Base-by-base conservation (phyloP, 2,113 vertebrate species). In the Alosa alosa region DNA sequence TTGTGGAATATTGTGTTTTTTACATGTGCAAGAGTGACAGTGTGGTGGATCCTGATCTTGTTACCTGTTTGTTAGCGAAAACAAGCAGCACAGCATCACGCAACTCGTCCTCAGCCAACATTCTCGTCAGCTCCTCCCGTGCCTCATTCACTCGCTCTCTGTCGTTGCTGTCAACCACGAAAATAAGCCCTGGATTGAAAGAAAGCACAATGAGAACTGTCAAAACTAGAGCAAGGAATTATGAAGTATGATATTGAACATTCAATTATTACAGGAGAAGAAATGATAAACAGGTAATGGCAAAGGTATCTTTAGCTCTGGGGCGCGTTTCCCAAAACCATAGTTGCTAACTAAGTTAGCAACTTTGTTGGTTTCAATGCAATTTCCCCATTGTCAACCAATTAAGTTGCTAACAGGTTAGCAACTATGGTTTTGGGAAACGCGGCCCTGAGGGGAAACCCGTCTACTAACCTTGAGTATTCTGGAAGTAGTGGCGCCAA, bases 401-500 rank as follows among this genome's bases (percentile, higher is more conserved):
- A n/a, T n/a, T n/a, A n/a, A n/a, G n/a, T n/a, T n/a, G n/a, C n/a
- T 31, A 31, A 31, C 31, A 31, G 31, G 31, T 31, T 31, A 31
- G 31, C 31, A 31, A 31, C 31, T 31, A 31, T 31, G 31, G 31
- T 31, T 31, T 31, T 31, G 31, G 31, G 31, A 31, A 31, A 31
- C 31, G 31, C 31, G 31, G 0, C 31, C 31, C 31, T 44, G 41
- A 44, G 50, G n/a, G n/a, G n/a, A n/a, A n/a, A n/a, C n/a, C n/a
- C 9, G 50, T 15, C 36, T 25, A 50, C 52, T 47, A 89, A 99
- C 98, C 98, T 96, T 99, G 98, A 92, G 98, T 99, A 93, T 99
- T 99, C 94, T 99, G 98, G 94, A 99, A 99, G 93, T 99, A 99
- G 92, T 99, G 98, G 91, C 98, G 96, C 98, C 98, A 99, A 90